phyloP scores from a whole-genome alignment of 2,113 vertebrate species.

The Onychostoma macrolepis region DNA sequence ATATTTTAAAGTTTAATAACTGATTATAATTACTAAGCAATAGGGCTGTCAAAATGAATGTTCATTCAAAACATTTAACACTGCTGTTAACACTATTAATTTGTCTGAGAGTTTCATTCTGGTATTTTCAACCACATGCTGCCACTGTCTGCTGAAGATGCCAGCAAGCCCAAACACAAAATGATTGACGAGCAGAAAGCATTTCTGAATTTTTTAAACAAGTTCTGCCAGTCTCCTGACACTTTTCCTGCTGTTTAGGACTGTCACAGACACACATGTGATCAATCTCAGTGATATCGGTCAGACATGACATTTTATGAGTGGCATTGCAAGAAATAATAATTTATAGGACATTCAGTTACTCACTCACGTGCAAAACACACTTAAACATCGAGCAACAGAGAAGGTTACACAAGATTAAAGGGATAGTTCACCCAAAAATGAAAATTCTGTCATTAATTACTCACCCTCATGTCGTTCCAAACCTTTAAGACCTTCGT shows the following conservation, averaged over 20 bases:
- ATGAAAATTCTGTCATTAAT: too few relatives aligned
- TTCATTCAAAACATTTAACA: neutral
- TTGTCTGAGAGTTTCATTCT: neutral
- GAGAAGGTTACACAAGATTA: neutral
- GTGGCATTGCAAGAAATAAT: neutral
- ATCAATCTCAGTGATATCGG: neutral
- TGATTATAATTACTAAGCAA: neutral
- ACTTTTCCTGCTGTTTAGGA: neutral
- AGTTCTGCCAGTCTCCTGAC: neutral
- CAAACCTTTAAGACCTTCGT: too few relatives aligned
- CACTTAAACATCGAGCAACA: neutral
- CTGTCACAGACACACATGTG: neutral
- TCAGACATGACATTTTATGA: neutral
- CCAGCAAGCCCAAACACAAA: neutral
- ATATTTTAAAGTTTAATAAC: neutral
- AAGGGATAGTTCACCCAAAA: neutral
- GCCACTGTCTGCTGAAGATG: neutral
- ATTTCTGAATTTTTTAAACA: neutral
- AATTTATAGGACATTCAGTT: neutral
- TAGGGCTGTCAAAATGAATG: neutral
- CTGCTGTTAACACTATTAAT: neutral
- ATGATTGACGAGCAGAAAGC: neutral
- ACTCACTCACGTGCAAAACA: neutral
- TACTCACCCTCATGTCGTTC: too few relatives aligned
- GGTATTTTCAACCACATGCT: neutral